Percentiles rank a stretch among this genome's conserved stretches.
These are phyloP conservation scores for Xerus inauris DNA, from an alignment of 2,113 vertebrate genomes.

Conservation along the genomic window DNA sequence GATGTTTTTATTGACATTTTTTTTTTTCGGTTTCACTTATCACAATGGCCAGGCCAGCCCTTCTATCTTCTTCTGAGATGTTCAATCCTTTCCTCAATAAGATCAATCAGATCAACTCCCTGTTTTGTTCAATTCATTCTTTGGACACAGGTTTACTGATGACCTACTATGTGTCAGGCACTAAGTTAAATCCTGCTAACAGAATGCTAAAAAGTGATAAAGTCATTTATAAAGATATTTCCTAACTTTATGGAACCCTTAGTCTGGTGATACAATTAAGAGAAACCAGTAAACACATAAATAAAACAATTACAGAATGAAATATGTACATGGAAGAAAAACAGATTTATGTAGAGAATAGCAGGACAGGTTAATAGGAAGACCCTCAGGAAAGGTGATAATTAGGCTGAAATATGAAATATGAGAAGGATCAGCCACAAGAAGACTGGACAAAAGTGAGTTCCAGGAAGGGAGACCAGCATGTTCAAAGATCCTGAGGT, in stretches of 20 bases:
- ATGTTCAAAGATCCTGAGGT: not conserved
- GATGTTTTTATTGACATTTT: constrained; percentile 8
- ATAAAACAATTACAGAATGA: constrained; percentile 15
- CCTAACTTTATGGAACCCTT: not conserved
- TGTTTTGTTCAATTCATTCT: constrained; percentile 14
- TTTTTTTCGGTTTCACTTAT: not conserved
- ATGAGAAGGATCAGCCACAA: not conserved
- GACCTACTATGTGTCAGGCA: not conserved
- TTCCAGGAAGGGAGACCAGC: not conserved
- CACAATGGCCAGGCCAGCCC: not conserved
- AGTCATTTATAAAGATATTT: not conserved
- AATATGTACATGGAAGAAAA: not conserved
- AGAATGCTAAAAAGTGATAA: not conserved
- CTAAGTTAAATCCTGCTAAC: not conserved
- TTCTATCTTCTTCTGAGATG: not conserved
- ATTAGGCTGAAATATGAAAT: not conserved
- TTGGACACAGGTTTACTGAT: constrained; percentile 1
- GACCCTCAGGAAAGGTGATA: not conserved
- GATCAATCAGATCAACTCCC: not conserved
- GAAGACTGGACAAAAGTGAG: not conserved
- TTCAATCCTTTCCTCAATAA: not conserved
- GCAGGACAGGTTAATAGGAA: not conserved
- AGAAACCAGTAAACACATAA: not conserved
- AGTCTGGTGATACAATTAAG: not conserved
- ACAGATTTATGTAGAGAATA: not conserved